Base-by-base conservation (phyloP, 2,797 vertebrate genomes). In the Catamblyrhynchus diadema region DNA sequence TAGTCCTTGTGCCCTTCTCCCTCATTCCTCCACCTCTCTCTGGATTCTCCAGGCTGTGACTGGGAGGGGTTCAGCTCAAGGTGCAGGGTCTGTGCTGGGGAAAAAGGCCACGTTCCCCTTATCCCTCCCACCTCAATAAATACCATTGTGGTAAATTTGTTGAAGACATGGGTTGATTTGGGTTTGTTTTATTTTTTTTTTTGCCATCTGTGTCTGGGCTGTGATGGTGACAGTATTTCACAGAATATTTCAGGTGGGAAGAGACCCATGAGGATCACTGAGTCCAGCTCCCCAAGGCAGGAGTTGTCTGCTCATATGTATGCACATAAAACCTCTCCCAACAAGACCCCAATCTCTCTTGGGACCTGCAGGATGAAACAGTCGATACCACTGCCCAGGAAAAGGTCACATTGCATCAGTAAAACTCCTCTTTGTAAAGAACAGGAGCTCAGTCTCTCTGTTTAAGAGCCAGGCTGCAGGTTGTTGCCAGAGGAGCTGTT, bases 41-140 rank as follows among this genome's bases (percentile, higher is more conserved):
- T 79, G 70, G 14, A 30, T 74, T 92, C 24, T 85, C 4, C 66
- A 41, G 54, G 17, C 44, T 1, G 0, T 35, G 7, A 33, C 32
- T 56, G 28, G 48, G 32, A 59, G 27, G 10, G 30, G 25, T 72
- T 89, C 54, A 60, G 27, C 56, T 78, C 15, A 10, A 57, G 50
- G 4, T 73, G 22, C 19, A 42, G 59, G 10, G 20, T 33, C 53
- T 74, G 56, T 12, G 9, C 47, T 32, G 25, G 37, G 30, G n/a
- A 51, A 69, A 56, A 30, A 20, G 17, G 3, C 41, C 0, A 0
- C 6, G 11, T 4, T 71, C 42, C 59, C 35, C 3, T 53, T 73
- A 45, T 16, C 57, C 6, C 15, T 44, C 44, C 47, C 39, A 54
- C 60, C 44, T 70, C 4, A 2, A 6, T 65, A 54, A 82, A 72